These are phyloP conservation scores for Synchiropus splendidus DNA, from an alignment of 2,113 vertebrate species.

Conservation along the genomic window DNA sequence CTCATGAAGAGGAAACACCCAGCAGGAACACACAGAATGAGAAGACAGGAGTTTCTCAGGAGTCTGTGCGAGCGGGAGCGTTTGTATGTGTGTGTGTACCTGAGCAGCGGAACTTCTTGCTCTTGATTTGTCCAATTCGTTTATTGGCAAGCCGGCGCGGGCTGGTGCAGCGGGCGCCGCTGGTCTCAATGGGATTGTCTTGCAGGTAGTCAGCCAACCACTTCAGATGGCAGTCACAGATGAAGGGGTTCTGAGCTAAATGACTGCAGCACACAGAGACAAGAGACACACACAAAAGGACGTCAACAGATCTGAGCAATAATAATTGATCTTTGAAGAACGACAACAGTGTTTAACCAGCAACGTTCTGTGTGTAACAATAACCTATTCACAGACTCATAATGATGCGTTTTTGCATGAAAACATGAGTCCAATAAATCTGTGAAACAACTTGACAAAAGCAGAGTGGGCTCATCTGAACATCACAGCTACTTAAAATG, in stretches of 20 bases:
- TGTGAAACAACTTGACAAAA: constrained; percentile 3
- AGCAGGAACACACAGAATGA: constrained; percentile 72
- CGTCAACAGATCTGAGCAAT: constrained; percentile 11
- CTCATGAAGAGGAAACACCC: constrained; percentile 43
- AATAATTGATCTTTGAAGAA: too few relatives aligned
- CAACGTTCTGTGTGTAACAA: too few relatives aligned
- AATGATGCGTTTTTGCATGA: too few relatives aligned
- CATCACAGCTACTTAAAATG: too few relatives aligned
- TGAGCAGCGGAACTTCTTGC: constrained; percentile 99
- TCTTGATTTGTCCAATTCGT: constrained; percentile 98
- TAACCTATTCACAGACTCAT: constrained; percentile 3
- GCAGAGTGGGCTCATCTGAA: not conserved
- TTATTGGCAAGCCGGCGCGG: constrained; percentile 97
- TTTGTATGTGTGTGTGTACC: constrained; percentile 62
- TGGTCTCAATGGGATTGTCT: constrained; percentile 97
- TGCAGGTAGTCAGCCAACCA: constrained; percentile 99
- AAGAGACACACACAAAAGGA: constrained; percentile 12
- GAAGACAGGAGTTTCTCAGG: constrained; percentile 59
- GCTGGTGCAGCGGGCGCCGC: constrained; percentile 95
- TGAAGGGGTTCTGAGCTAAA: constrained; percentile 97
- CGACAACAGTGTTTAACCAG: too few relatives aligned
- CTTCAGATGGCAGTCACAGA: constrained; percentile 99
- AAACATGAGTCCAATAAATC: too few relatives aligned
- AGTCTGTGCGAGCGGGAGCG: not conserved
- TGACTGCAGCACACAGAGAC: constrained; percentile 66